Percentiles rank a stretch among this genome's conserved stretches.
These are phyloP conservation scores for Trididemnum miniatum DNA, from an alignment of 23 tunicate species.

Conservation along the genomic window DNA sequence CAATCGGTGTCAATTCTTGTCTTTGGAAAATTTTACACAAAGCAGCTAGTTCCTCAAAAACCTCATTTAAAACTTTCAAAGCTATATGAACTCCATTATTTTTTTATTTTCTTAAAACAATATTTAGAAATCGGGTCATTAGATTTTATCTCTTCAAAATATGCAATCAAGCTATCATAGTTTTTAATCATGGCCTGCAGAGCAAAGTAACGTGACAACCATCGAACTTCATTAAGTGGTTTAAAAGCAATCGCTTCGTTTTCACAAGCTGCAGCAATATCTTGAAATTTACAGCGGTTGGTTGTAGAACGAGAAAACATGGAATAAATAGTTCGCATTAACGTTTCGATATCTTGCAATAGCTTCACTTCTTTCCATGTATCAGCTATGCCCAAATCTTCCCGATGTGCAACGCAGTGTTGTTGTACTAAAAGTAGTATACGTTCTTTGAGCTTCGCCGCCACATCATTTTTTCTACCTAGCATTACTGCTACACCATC, in stretches of 20 bases:
- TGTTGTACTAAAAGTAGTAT: no score
- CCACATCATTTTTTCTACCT: no score
- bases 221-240: conserved; percentile 22
- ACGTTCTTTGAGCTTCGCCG: no score
- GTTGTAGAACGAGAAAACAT: conserved; percentile 14
- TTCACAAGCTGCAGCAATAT: conserved; percentile 16
- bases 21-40: conserved; percentile 9
- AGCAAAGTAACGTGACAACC: conserved; percentile 20
- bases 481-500: no score
- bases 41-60: conserved; percentile 22
- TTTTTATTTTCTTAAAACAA: conserved; percentile 14
- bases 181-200: conserved; percentile 21
- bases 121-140: conserved; percentile 19
- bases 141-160: conserved; percentile 19
- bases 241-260: conserved; percentile 7
- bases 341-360: conserved; percentile 21
- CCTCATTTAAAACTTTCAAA: conserved; percentile 13
- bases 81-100: conserved; percentile 23
- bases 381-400: no score
- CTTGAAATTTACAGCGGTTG: conserved; percentile 15
- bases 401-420: no score
- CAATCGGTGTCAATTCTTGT: conserved; percentile 19
- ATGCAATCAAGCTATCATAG: conserved; percentile 24
- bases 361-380: conserved; percentile 20
- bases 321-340: conserved; percentile 23